These are phyloP conservation scores for Drosophila suzukii DNA, from an alignment of 1,140 invertebrate genomes.

Conservation along the genomic window DNA sequence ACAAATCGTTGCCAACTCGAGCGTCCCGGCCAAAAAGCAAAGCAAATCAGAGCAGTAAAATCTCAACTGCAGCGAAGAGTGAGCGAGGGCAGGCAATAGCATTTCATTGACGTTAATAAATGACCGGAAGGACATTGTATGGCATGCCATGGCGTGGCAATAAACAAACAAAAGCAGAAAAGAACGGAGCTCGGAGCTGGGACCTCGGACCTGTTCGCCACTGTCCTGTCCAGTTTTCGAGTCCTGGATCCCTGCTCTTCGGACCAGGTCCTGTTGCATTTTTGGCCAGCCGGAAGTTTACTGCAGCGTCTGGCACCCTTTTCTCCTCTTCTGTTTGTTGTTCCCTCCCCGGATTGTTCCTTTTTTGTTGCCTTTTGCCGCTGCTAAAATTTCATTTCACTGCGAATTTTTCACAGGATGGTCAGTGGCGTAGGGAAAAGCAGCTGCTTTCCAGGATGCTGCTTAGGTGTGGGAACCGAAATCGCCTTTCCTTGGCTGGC, in stretches of 20 bases:
- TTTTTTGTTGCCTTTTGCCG: slow-evolving; percentile 38
- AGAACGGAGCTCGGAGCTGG: background rate
- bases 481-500: slow-evolving; percentile 40
- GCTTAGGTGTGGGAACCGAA: slow-evolving; percentile 68
- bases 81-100: slow-evolving; percentile 51
- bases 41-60: slow-evolving; percentile 32
- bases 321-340: slow-evolving; percentile 19
- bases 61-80: slow-evolving; percentile 30
- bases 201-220: slow-evolving; percentile 14
- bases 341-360: slow-evolving; percentile 11
- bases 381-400: slow-evolving; percentile 67
- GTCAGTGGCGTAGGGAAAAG: slow-evolving; percentile 17
- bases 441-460: slow-evolving; percentile 65
- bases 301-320: slow-evolving; percentile 78
- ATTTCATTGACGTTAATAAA: slow-evolving; percentile 82
- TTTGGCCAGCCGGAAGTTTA: slow-evolving; percentile 79
- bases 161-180: slow-evolving; percentile 72
- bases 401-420: slow-evolving; percentile 73
- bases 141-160: slow-evolving; percentile 75
- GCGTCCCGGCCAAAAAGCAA: slow-evolving; percentile 52
- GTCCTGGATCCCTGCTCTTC: slow-evolving; percentile 39
- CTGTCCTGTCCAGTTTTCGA: slow-evolving; percentile 17
- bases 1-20: slow-evolving; percentile 77
- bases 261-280: slow-evolving; percentile 75
- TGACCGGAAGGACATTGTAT: slow-evolving; percentile 82